Evolutionary conservation across 2,888 invertebrate genomes (phyloP).

Genomic region (Chymomyza amoena): DNA sequence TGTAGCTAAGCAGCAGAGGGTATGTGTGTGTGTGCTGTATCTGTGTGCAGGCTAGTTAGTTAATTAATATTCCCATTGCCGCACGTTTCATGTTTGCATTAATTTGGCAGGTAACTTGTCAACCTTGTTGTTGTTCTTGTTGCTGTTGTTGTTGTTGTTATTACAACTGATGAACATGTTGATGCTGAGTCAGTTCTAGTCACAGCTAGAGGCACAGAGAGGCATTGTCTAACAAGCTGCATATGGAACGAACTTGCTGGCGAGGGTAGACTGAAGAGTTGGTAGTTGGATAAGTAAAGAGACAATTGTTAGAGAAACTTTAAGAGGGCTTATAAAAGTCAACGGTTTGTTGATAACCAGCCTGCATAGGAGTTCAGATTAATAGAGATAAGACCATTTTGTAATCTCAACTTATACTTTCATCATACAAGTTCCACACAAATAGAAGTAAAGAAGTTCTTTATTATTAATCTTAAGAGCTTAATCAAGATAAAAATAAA

Average conservation of each 20-base stretch:
- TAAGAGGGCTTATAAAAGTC: too few relatives aligned
- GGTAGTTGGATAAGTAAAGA: too few relatives aligned
- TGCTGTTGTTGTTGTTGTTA: constrained; percentile 43
- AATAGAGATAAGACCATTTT: too few relatives aligned
- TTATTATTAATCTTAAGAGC: too few relatives aligned
- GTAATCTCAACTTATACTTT: too few relatives aligned
- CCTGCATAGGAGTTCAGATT: too few relatives aligned
- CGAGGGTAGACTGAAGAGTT: too few relatives aligned
- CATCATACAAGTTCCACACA: too few relatives aligned
- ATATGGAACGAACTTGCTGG: not conserved
- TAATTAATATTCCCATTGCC: constrained; percentile 73
- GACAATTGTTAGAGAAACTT: too few relatives aligned
- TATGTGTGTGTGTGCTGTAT: constrained; percentile 12
- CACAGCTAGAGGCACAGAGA: not conserved
- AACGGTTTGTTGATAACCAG: too few relatives aligned
- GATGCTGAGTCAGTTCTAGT: constrained; percentile 11
- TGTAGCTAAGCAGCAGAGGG: constrained; percentile 13
- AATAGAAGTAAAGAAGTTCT: too few relatives aligned
- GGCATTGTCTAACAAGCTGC: constrained; percentile 59
- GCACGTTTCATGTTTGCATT: constrained; percentile 73
- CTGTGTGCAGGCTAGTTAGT: constrained; percentile 55
- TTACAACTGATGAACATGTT: constrained; percentile 58
- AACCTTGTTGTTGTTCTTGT: constrained; percentile 59
- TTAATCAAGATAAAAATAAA: too few relatives aligned
- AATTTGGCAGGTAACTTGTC: constrained; percentile 74